phyloP scores from a whole-genome alignment of 2,797 vertebrate genomes.

The Coregonus ussuriensis region DNA sequence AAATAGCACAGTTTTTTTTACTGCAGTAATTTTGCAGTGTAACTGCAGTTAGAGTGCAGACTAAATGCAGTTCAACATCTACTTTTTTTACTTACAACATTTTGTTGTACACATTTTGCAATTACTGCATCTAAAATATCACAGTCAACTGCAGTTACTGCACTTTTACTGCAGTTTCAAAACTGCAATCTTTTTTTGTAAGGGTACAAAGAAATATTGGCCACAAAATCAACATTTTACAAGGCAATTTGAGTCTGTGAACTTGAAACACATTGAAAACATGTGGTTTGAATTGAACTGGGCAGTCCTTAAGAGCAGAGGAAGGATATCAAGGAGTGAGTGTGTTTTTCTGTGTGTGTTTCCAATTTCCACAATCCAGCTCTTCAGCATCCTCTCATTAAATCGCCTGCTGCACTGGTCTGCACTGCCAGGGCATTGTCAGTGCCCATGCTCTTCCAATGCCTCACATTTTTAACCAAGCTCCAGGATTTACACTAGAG shows the following conservation, averaged over 20 bases:
- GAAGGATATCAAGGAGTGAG: background rate
- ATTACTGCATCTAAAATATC: too few species aligned
- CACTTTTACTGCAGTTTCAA: too few species aligned
- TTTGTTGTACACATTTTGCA: too few species aligned
- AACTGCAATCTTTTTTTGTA: too few species aligned
- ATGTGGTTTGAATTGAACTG: background rate
- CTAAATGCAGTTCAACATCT: too few species aligned
- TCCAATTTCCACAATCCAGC: constrained; percentile 27
- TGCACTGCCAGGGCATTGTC: constrained; percentile 60
- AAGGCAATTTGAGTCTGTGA: background rate
- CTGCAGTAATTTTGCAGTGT: too few species aligned
- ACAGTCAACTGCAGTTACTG: too few species aligned
- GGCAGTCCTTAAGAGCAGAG: background rate
- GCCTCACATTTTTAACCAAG: background rate
- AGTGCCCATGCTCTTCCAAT: background rate
- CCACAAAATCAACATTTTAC: too few species aligned
- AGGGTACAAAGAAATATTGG: too few species aligned
- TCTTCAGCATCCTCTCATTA: constrained; percentile 34
- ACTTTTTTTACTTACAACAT: too few species aligned
- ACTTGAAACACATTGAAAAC: background rate
- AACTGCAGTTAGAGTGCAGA: too few species aligned
- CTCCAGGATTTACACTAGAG: background rate
- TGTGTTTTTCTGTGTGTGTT: background rate
- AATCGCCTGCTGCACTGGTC: constrained; percentile 14
- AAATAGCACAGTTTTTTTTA: too few species aligned